Evolutionary conservation across 1,140 invertebrate species (phyloP), one percentile per base, ranked within the genome.

Genomic region (Liolophura sinensis): DNA sequence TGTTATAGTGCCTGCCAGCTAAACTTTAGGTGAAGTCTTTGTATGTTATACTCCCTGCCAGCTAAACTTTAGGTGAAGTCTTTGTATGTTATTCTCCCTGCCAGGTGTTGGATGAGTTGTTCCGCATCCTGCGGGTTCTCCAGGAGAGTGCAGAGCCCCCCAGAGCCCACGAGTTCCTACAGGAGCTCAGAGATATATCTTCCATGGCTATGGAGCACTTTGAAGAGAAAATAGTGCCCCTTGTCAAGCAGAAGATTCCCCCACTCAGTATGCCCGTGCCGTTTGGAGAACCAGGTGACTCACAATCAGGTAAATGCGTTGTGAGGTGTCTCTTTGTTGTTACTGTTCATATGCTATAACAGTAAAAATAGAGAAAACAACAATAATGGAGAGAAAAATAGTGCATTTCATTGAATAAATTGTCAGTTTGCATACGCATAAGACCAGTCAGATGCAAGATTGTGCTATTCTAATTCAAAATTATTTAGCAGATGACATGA

Each of bases 201-300:
- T 95, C 93, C 31, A 97, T 97, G 95, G 94, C 94, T 0, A 97
- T 96, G 87, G 95, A 97, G 78, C 93, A 97, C 84, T 97, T 97
- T 85, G 94, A 96, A 80, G 94, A 97, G 72, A 91, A 94, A 78
- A 93, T 97, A 71, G 83, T 90, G 56, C 91, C 91, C 48, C 65
- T 64, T 25, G 67, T 86, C 22, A 80, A 81, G 63, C 64, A 71
- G 48, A 74, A 72, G 54, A 65, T 81, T 40, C 73, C 73, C 31
- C 60, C 70, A 52, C 62, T 74, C 5, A 68, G 67, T 24, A 56
- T 73, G 55, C 71, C 74, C 6, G 71, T 68, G 46, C 67, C 72
- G 12, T 72, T 77, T 55, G 65, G 64, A 51, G 70, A 70, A 56
- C 54, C 60, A 15, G 50, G 62, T 27, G 60, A 54, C 31, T n/a